Conservation (phyloP, 2,113 vertebrate species). For the Pedetes capensis region DNA sequence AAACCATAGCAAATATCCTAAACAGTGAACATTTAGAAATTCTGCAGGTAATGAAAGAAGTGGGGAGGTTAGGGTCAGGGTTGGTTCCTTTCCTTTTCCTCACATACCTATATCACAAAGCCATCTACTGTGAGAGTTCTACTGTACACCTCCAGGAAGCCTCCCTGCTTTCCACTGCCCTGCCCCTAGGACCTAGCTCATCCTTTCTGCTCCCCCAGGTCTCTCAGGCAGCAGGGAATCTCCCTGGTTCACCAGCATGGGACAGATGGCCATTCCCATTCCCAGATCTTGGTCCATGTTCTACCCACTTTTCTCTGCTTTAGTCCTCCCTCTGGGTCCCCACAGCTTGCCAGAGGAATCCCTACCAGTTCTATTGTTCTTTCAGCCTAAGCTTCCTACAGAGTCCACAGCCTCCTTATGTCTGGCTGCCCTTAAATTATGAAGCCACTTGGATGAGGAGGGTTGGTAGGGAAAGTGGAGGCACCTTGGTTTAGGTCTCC, state of each 20-base stretch:
- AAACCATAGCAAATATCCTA: not conserved
- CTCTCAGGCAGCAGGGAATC: not conserved
- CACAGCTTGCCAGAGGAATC: not conserved
- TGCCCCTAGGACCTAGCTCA: not conserved
- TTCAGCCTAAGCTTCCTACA: not conserved
- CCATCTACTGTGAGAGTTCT: not conserved
- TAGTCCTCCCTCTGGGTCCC: not conserved
- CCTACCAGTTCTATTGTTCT: not conserved
- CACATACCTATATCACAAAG: not conserved
- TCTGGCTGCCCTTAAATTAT: not conserved
- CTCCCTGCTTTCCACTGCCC: not conserved
- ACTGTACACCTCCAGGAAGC: not conserved
- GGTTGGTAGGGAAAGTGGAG: not conserved
- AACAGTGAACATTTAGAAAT: not conserved
- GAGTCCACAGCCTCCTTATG: not conserved
- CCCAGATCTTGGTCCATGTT: not conserved
- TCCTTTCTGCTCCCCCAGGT: not conserved
- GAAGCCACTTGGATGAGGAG: not conserved
- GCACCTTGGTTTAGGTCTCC: not conserved
- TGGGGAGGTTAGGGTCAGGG: not conserved
- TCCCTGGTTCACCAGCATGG: too few species aligned
- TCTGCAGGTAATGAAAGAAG: not conserved
- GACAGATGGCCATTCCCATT: not conserved
- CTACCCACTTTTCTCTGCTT: not conserved
- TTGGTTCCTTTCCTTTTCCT: rapidly evolving